These are phyloP conservation scores for Heliconius ismenius DNA, from an alignment of 2,888 invertebrate species.

Conservation along the genomic window DNA sequence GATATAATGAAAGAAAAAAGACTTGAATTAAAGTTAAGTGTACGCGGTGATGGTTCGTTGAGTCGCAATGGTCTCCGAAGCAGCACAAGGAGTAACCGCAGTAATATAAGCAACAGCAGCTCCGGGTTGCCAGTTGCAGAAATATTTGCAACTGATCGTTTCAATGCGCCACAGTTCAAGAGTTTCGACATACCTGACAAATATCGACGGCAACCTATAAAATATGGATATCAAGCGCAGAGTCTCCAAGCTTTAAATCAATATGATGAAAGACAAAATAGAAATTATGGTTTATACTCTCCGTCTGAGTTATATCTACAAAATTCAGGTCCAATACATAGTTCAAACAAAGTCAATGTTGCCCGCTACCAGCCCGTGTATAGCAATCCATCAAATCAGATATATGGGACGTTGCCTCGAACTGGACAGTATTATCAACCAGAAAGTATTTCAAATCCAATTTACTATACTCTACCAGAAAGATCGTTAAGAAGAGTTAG, in stretches of 20 bases:
- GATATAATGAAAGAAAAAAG: slow-evolving; percentile 75
- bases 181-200: slow-evolving; percentile 71
- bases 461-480: slow-evolving; percentile 65
- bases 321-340: slow-evolving; percentile 56
- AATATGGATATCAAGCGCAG: slow-evolving; percentile 70
- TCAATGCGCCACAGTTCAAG: slow-evolving; percentile 66
- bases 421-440: slow-evolving; percentile 51
- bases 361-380: slow-evolving; percentile 60
- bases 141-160: slow-evolving; percentile 75
- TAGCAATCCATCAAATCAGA: slow-evolving; percentile 55
- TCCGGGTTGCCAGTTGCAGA: slow-evolving; percentile 68
- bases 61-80: slow-evolving; percentile 68
- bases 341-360: slow-evolving; percentile 49
- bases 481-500: slow-evolving; percentile 70
- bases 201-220: slow-evolving; percentile 65
- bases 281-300: slow-evolving; percentile 46
- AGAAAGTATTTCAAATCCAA: slow-evolving; percentile 52
- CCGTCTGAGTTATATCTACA: slow-evolving; percentile 60
- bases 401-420: slow-evolving; percentile 66
- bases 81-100: slow-evolving; percentile 71
- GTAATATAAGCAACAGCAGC: slow-evolving; percentile 64
- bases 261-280: slow-evolving; percentile 50
- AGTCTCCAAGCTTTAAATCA: slow-evolving; percentile 70
- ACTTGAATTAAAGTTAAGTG: slow-evolving; percentile 75
- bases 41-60: slow-evolving; percentile 75